These are phyloP conservation scores for Drosophila sproati DNA, from an alignment of 1,140 invertebrate genomes.

Conservation along the genomic window DNA sequence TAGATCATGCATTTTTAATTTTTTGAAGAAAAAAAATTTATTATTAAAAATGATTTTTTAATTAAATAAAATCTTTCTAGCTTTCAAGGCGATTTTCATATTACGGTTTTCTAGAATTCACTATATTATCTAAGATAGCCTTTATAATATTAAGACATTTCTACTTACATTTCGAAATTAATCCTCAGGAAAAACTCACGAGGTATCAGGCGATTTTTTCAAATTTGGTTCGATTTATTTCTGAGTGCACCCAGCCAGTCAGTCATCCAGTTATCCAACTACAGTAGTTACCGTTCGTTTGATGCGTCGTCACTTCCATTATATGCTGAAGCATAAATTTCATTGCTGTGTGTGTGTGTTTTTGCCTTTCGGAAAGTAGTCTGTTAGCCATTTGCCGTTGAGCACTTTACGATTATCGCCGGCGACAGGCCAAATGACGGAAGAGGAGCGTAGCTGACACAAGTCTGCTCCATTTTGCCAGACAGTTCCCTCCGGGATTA, in stretches of 20 bases:
- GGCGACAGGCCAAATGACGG: conserved; percentile 66
- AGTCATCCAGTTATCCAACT: background rate
- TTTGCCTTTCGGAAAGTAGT: conserved; percentile 11
- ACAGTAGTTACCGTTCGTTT: conserved; percentile 22
- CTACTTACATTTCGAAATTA: too few species aligned
- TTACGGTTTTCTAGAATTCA: too few species aligned
- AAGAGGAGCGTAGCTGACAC: conserved; percentile 38
- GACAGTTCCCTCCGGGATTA: conserved; percentile 3
- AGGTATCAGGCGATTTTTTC: too few species aligned
- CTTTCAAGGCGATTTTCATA: too few species aligned
- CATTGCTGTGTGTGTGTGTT: conserved; percentile 20
- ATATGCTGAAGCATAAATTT: conserved; percentile 35
- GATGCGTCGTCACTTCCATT: conserved; percentile 47
- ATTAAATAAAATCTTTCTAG: too few species aligned
- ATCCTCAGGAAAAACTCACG: too few species aligned
- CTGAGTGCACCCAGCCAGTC: background rate
- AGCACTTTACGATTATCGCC: conserved; percentile 68
- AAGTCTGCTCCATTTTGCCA: conserved; percentile 48
- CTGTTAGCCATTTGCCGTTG: conserved; percentile 43
- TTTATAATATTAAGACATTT: too few species aligned
- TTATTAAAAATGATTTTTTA: too few species aligned
- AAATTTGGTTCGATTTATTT: too few species aligned
- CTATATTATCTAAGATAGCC: too few species aligned
- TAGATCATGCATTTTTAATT: too few species aligned
- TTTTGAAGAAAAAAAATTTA: too few species aligned